Conservation (phyloP, 1,140 invertebrate species). For the Choristoneura fumiferana region DNA sequence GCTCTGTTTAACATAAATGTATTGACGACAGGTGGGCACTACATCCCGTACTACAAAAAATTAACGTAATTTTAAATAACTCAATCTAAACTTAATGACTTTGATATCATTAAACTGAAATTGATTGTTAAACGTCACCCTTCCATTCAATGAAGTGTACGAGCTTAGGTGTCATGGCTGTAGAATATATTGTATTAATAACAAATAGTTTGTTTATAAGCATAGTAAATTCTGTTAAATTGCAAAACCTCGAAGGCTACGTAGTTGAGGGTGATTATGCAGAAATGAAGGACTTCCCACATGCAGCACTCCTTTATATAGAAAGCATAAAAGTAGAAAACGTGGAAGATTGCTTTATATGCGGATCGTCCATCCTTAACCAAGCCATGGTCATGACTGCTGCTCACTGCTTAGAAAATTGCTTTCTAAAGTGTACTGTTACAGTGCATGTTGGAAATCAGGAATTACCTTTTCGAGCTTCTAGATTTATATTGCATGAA, state of each 20-base stretch:
- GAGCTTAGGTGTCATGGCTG: no score
- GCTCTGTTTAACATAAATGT: no score
- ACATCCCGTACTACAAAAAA: no score
- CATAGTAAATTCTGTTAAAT: no score
- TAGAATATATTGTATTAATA: no score
- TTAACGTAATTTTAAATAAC: no score
- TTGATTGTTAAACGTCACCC: no score
- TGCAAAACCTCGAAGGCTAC: conserved; percentile 2
- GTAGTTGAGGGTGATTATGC: conserved; percentile 13
- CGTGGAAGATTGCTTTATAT: conserved; percentile 20
- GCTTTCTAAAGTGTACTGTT: background rate
- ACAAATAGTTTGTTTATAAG: no score
- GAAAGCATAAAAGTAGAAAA: conserved; percentile 19
- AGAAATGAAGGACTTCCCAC: conserved; percentile 15
- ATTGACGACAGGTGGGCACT: no score
- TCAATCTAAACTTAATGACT: no score
- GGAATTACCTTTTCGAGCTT: background rate
- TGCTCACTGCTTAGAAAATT: conserved; percentile 21
- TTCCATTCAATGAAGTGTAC: no score
- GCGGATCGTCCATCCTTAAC: conserved; percentile 26
- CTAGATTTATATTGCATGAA: background rate
- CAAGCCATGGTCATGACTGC: conserved; percentile 23
- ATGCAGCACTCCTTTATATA: conserved; percentile 13
- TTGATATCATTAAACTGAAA: no score
- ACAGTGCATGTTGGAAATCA: background rate